phyloP scores from a whole-genome alignment of 92 coral and sea anemone genomes.

The Zoanthus solanderi region DNA sequence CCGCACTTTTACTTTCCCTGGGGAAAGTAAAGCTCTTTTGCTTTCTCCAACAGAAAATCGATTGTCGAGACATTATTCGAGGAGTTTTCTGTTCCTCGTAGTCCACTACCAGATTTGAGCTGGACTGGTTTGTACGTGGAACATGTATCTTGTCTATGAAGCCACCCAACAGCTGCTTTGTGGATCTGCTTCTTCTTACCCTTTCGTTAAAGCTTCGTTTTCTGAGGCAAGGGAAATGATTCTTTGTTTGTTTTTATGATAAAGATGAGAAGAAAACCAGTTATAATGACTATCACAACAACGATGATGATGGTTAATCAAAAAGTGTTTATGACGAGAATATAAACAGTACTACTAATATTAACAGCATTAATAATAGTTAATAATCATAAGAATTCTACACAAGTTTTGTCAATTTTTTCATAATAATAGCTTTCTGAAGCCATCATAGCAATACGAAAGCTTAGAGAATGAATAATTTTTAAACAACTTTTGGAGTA shows the following conservation, averaged over 20 bases:
- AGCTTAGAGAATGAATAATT: neutral
- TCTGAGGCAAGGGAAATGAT: neutral
- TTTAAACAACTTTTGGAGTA: neutral
- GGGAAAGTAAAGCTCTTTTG: slow-evolving; percentile 32
- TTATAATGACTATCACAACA: neutral
- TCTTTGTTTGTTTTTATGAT: neutral
- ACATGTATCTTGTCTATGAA: slow-evolving; percentile 6
- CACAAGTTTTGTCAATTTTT: neutral
- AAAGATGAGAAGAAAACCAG: neutral
- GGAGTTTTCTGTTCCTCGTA: slow-evolving; percentile 19
- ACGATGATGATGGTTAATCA: neutral
- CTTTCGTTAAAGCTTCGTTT: neutral
- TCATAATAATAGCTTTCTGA: neutral
- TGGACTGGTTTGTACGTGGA: slow-evolving; percentile 18
- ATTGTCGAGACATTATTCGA: slow-evolving; percentile 4
- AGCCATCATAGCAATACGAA: slow-evolving; percentile 3
- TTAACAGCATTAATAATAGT: too few species aligned
- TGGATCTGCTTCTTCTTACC: neutral
- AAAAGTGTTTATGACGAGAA: neutral
- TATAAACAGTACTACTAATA: neutral
- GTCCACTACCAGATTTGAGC: slow-evolving; percentile 29
- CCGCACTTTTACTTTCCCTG: slow-evolving; percentile 28
- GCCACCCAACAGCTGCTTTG: slow-evolving; percentile 26
- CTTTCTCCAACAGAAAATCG: slow-evolving; percentile 10
- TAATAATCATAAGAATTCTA: neutral